Conservation (phyloP, 2,888 invertebrate species). For the Tetanocera ferruginea region DNA sequence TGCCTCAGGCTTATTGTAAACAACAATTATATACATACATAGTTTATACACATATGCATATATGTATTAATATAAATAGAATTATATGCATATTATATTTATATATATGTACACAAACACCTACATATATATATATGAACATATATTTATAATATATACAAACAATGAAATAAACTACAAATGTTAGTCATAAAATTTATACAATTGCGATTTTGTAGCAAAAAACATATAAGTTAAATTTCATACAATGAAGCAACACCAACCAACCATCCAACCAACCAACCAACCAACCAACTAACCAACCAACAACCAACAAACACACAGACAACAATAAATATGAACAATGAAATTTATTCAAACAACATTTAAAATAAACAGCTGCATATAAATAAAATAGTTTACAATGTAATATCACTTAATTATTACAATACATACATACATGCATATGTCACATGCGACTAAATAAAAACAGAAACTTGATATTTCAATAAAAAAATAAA, state of each 20-base stretch:
- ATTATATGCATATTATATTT: constrained; percentile 19
- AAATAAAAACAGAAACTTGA: constrained; percentile 6
- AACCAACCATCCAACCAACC: too few relatives aligned
- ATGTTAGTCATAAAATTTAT: constrained; percentile 29
- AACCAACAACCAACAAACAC: not conserved
- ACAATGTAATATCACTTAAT: not conserved
- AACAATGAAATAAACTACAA: not conserved
- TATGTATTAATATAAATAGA: constrained; percentile 15
- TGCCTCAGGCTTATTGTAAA: constrained; percentile 64
- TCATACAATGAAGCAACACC: not conserved
- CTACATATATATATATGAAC: constrained; percentile 20
- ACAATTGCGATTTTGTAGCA: constrained; percentile 31
- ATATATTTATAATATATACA: constrained; percentile 15
- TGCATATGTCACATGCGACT: not conserved
- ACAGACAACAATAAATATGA: not conserved
- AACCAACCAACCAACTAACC: too few relatives aligned
- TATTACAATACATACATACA: not conserved
- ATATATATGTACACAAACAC: constrained; percentile 19
- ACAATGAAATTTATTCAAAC: not conserved
- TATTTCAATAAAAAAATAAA: not conserved
- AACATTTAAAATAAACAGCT: not conserved
- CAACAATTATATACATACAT: constrained; percentile 50
- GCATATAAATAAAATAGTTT: not conserved
- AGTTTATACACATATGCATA: constrained; percentile 35
- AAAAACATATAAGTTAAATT: constrained; percentile 16